Percentiles rank a stretch among this genome's conserved stretches.
phyloP scores from a whole-genome alignment of 2,888 invertebrate species.

The Cremastinae sp. region DNA sequence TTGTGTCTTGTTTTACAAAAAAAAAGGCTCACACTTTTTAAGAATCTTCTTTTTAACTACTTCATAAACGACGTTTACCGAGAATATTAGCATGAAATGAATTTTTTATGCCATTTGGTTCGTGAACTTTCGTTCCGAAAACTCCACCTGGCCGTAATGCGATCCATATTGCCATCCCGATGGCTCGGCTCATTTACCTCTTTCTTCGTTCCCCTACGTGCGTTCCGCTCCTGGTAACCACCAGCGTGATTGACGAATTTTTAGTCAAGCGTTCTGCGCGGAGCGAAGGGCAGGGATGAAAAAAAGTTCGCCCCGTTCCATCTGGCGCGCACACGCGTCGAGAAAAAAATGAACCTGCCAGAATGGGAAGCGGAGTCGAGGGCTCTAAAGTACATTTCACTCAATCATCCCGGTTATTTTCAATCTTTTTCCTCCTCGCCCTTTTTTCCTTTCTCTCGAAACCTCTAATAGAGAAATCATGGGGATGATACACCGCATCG shows the following conservation, averaged over 20 bases:
- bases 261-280: neutral
- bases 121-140: too few relatives aligned
- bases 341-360: neutral
- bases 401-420: neutral
- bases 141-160: slow-evolving; percentile 59
- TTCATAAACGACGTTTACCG: too few relatives aligned
- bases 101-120: too few relatives aligned
- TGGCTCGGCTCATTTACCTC: slow-evolving; percentile 60
- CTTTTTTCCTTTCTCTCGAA: neutral
- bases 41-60: too few relatives aligned
- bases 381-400: neutral
- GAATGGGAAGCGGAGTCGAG: neutral
- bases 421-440: neutral
- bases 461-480: slow-evolving; percentile 17
- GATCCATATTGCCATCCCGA: slow-evolving; percentile 54
- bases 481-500: neutral
- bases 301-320: neutral
- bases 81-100: too few relatives aligned
- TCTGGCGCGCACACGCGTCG: neutral
- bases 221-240: slow-evolving; percentile 35
- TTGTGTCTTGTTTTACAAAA: too few relatives aligned
- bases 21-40: too few relatives aligned
- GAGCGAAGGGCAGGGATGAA: neutral
- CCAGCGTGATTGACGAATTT: neutral
- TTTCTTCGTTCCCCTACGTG: slow-evolving; percentile 58